Evolutionary conservation across 2,888 invertebrate genomes (phyloP).

Genomic region (Caenorhabditis angaria): DNA sequence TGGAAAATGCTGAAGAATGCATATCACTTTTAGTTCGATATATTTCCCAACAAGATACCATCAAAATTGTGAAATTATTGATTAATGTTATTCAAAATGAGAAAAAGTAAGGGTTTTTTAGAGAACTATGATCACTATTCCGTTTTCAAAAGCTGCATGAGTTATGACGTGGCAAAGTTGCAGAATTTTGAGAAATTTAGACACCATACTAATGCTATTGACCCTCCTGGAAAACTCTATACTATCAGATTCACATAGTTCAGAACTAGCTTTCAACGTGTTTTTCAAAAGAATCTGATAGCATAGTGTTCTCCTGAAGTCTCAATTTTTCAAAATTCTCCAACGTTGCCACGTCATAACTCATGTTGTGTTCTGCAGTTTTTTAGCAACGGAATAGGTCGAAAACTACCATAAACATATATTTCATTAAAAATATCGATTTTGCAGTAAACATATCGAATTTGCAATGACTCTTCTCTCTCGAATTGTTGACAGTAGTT

Average conservation of each 20-base stretch:
- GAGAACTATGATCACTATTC: background rate
- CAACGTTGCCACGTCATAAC: no score
- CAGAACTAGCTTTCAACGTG: background rate
- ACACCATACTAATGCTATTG: background rate
- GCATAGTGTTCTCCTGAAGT: background rate
- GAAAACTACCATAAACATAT: no score
- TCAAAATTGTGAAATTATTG: background rate
- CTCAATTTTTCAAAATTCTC: no score
- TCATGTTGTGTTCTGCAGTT: no score
- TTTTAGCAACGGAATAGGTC: no score
- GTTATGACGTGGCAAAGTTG: background rate
- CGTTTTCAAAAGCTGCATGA: no score
- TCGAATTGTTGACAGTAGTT: background rate
- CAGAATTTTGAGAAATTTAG: background rate
- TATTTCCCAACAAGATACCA: background rate
- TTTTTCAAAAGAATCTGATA: background rate
- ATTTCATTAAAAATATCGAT: no score
- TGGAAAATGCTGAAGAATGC: background rate
- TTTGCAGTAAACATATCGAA: background rate
- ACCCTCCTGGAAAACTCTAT: no score
- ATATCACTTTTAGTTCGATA: background rate
- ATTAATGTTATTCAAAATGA: background rate
- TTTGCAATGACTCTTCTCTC: constrained; percentile 2
- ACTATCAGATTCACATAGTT: no score
- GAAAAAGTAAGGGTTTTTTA: constrained; percentile 2